Percentiles rank a stretch among this genome's conserved stretches.
These are phyloP conservation scores for Margarornis squamiger DNA, from an alignment of 2,797 vertebrate species.

Conservation along the genomic window DNA sequence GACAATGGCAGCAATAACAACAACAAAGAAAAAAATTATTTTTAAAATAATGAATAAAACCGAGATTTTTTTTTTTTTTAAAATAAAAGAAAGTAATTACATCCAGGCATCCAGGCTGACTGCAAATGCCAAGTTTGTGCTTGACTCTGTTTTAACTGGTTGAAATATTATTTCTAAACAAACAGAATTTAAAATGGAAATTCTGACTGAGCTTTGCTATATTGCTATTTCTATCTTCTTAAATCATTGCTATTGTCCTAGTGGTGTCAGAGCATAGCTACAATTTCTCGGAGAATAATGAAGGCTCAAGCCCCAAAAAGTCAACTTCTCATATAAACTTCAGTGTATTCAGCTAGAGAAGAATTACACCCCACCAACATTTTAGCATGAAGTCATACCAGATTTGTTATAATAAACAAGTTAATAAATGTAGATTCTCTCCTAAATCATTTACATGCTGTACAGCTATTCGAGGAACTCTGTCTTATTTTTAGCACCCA, in stretches of 20 bases:
- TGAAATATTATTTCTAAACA: constrained; percentile 66
- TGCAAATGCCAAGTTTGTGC: constrained; percentile 51
- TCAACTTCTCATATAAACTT: constrained; percentile 11
- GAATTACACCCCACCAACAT: background rate
- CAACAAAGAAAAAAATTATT: background rate
- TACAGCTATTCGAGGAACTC: background rate
- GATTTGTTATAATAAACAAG: constrained; percentile 20
- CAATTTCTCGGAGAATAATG: background rate
- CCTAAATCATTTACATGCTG: background rate
- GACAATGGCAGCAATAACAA: constrained; percentile 30
- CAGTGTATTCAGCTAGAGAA: background rate
- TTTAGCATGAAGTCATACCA: constrained; percentile 26
- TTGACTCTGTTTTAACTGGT: constrained; percentile 38
- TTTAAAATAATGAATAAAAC: constrained; percentile 40
- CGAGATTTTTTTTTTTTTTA: background rate
- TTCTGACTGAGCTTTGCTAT: constrained; percentile 20
- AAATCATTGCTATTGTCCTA: constrained; percentile 41
- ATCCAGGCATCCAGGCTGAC: constrained; percentile 41
- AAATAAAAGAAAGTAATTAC: constrained; percentile 42
- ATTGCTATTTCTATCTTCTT: constrained; percentile 10
- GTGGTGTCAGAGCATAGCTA: constrained; percentile 24
- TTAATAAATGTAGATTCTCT: constrained; percentile 15
- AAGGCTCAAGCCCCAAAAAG: background rate
- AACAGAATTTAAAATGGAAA: constrained; percentile 67
- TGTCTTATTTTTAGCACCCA: constrained; percentile 17